Conservation (phyloP, 2,888 invertebrate genomes). For the Folsomia candida region DNA sequence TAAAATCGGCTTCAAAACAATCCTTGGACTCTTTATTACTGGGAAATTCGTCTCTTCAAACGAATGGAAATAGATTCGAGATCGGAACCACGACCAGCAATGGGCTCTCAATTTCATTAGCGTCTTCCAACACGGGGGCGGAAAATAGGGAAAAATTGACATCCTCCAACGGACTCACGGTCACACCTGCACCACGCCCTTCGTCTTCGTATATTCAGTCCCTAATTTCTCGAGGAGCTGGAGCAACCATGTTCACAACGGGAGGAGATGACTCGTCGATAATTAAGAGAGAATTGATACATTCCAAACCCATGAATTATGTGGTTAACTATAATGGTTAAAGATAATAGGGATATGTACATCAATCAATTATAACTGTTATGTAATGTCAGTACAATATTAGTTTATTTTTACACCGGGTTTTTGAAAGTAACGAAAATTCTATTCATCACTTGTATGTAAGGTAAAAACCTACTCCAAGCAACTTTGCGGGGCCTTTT, state of each 20-base stretch:
- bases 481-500: too few species aligned
- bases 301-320: neutral
- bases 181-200: neutral
- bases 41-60: neutral
- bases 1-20: neutral
- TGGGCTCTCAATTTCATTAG: conserved; percentile 7
- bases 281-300: too few species aligned
- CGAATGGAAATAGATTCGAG: conserved; percentile 1
- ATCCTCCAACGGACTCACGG: neutral
- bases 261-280: neutral
- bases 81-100: conserved; percentile 3
- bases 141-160: conserved; percentile 2
- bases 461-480: too few species aligned
- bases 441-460: too few species aligned
- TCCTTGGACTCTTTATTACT: neutral
- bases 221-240: neutral
- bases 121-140: neutral
- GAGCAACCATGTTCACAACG: neutral
- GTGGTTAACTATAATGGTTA: neutral
- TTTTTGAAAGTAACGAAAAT: too few species aligned
- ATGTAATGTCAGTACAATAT: neutral
- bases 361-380: neutral
- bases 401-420: too few species aligned
- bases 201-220: neutral
- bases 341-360: neutral